Base-by-base conservation (phyloP, 2,797 vertebrate genomes). In the Anguilla anguilla region DNA sequence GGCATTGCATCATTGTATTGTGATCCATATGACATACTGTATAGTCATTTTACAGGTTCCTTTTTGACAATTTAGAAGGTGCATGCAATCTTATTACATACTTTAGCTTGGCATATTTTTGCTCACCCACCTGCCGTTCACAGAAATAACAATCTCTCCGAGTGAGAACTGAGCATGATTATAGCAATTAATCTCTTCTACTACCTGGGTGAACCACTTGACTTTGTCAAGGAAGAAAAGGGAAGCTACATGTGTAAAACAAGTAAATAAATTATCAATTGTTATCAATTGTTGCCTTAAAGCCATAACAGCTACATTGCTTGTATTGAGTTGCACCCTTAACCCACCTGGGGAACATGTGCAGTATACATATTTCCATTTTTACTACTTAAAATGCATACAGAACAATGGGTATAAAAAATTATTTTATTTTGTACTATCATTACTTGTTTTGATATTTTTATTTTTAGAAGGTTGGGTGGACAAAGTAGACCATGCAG, bases 111-210 rank as follows among this genome's bases (percentile, higher is more conserved):
- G 85, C 87, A 84, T 87, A 64, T 87, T 69, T 17, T 79, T 53
- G 53, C 86, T 59, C 28, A 35, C 86, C 79, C 53, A 69, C 87
- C 81, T 88, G 67, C 87, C 77, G 83, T 84, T 53, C 87, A 55
- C 51, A n/a, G 67, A 88, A 84, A 88, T 57, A 88, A 61, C 64
- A 85, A 74, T 49, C 49, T 88, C 64, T 88, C 83, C 87, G 39
- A 64, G 53, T 31, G 67, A 88, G 82, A 85, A 88, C 35, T 11
- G 83, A 19, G 39, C n/a, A 85, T 79, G 69, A 88, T 88, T 84
- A 88, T 69, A 77, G 87, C 84, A 77, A 88, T 87, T 87, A 83
- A 87, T 87, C 86, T 83, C 86, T 61, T 67, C 77, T 51, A 59
- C 79, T 83, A 83, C 86, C 82, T 69, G 39, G 79, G 39, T 87